These are phyloP conservation scores for Acanthopagrus latus DNA, from an alignment of 2,797 vertebrate genomes.

Conservation along the genomic window DNA sequence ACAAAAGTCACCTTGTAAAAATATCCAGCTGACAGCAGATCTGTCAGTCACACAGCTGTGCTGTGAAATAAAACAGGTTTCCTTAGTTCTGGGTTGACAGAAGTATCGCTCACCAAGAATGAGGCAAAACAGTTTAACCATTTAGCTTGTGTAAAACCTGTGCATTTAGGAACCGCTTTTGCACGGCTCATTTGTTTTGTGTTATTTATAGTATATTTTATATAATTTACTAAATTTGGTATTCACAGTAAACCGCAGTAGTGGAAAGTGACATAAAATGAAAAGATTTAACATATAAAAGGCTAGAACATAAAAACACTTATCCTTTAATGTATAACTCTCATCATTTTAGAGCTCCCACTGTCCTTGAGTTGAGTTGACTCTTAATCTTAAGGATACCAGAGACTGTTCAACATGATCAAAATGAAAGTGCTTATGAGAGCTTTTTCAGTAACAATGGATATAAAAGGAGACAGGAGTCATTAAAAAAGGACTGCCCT, in stretches of 20 bases:
- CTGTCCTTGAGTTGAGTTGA: conserved; percentile 56
- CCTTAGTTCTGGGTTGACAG: conserved; percentile 2
- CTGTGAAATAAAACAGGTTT: conserved; percentile 23
- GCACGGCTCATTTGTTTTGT: background rate
- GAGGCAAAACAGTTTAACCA: background rate
- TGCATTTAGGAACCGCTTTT: background rate
- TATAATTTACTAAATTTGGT: background rate
- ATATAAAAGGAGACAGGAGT: conserved; percentile 44
- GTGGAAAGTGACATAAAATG: background rate
- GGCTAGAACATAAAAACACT: background rate
- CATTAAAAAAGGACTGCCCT: conserved; percentile 59
- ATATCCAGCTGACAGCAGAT: conserved; percentile 50
- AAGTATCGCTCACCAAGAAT: conserved; percentile 18
- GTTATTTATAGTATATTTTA: background rate
- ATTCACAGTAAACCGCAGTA: background rate
- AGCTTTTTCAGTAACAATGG: conserved; percentile 63
- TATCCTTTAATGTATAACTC: conserved; percentile 2
- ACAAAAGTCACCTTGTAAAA: conserved; percentile 73
- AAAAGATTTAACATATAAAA: background rate
- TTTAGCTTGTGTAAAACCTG: background rate
- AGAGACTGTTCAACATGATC: conserved; percentile 40
- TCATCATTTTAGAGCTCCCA: conserved; percentile 19
- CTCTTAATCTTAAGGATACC: conserved; percentile 45
- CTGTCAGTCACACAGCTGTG: conserved; percentile 61
- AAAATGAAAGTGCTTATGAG: conserved; percentile 67